Conservation (phyloP, 2,797 vertebrate genomes). For the Phataginus tetradactyla region DNA sequence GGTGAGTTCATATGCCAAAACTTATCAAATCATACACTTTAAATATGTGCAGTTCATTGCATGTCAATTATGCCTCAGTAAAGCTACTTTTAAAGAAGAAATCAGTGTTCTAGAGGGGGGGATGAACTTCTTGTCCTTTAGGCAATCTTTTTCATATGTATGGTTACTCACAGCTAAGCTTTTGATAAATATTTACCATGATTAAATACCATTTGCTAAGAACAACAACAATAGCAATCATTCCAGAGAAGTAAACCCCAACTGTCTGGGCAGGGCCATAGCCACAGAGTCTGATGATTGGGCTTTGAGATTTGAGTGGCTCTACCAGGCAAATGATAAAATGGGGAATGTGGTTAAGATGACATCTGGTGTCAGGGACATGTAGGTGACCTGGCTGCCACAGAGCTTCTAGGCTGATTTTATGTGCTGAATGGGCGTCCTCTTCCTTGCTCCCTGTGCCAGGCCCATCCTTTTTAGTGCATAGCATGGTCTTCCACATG, state of each 20-base stretch:
- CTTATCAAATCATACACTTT: slow-evolving; percentile 28
- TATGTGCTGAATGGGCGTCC: neutral
- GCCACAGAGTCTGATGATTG: neutral
- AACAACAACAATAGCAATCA: neutral
- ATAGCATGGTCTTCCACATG: neutral
- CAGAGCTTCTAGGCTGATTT: neutral
- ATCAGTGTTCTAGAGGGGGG: neutral
- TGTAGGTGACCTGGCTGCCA: neutral
- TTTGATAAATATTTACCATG: slow-evolving; percentile 14
- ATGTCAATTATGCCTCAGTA: neutral
- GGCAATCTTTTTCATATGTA: neutral
- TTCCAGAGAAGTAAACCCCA: neutral
- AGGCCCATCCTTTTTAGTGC: neutral
- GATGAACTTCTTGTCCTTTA: neutral
- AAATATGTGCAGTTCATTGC: neutral
- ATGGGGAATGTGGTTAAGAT: neutral
- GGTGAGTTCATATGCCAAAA: neutral
- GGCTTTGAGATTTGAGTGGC: neutral
- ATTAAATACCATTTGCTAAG: neutral
- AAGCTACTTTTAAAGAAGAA: neutral
- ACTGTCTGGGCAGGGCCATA: neutral
- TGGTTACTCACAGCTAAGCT: slow-evolving; percentile 8
- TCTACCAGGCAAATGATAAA: neutral
- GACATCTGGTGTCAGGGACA: neutral
- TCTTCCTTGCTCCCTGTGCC: neutral